Conservation (phyloP, 2,888 invertebrate species). For the Venusia cambrica region DNA sequence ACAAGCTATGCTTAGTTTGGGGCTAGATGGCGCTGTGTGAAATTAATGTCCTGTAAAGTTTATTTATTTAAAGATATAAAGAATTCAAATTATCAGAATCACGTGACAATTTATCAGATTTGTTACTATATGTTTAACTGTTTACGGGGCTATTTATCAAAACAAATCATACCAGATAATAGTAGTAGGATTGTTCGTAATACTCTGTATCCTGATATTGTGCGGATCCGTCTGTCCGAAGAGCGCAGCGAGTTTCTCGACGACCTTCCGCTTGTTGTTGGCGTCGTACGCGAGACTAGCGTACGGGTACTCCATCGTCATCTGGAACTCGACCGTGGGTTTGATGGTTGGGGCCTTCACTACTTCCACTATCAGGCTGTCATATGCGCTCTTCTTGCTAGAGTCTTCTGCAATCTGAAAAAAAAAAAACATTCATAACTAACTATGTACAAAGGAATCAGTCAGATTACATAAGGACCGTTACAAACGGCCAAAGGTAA, state of each 20-base stretch:
- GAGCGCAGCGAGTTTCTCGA: conserved; percentile 88
- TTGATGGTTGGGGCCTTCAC: conserved; percentile 82
- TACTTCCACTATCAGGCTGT: conserved; percentile 89
- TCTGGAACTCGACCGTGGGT: conserved; percentile 90
- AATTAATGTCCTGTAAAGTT: too few relatives aligned
- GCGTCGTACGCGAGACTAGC: conserved; percentile 86
- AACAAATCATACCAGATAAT: conserved; percentile 87
- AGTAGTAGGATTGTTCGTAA: conserved; percentile 84
- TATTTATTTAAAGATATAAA: too few relatives aligned
- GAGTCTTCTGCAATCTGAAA: conserved; percentile 85
- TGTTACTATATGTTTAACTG: too few relatives aligned
- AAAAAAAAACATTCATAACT: conserved; percentile 1
- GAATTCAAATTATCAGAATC: too few relatives aligned
- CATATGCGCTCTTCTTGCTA: conserved; percentile 87
- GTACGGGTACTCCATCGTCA: conserved; percentile 87
- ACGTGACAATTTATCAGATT: too few relatives aligned
- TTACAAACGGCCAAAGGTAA: too few relatives aligned
- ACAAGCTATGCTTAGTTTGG: too few relatives aligned
- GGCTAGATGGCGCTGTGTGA: too few relatives aligned
- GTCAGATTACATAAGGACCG: too few relatives aligned
- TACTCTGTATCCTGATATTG: conserved; percentile 87
- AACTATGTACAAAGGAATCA: too few relatives aligned
- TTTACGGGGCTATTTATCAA: too few relatives aligned
- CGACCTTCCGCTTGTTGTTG: conserved; percentile 87
- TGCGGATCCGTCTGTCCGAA: conserved; percentile 88